Evolutionary conservation across 2,888 invertebrate species (phyloP).

Genomic region (Cephus runcator): DNA sequence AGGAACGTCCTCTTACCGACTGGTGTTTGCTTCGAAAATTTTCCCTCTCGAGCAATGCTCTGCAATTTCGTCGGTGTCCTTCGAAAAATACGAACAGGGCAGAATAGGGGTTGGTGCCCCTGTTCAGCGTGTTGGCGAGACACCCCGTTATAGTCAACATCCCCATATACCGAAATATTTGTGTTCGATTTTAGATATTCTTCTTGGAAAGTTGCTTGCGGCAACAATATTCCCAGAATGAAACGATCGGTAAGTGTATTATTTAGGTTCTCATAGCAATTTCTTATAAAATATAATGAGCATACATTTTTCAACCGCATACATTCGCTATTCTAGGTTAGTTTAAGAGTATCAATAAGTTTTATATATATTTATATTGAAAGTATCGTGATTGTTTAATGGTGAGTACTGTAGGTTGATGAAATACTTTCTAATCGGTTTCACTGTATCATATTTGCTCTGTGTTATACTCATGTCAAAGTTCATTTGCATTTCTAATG

Average conservation of each 20-base stretch:
- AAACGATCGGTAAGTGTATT: not conserved
- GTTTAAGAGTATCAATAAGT: not conserved
- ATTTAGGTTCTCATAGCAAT: not conserved
- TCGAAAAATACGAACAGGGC: not conserved
- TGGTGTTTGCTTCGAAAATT: not conserved
- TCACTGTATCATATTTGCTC: not conserved
- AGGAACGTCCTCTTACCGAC: not conserved
- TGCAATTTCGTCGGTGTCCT: not conserved
- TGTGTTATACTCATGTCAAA: not conserved
- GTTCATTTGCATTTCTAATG: not conserved
- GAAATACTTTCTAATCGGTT: not conserved
- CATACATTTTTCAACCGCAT: not conserved
- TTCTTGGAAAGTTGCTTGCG: not conserved
- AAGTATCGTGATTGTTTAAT: not conserved
- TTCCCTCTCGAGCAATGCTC: not conserved
- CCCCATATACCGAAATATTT: not conserved
- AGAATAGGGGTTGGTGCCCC: constrained; percentile 38
- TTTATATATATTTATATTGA: not conserved
- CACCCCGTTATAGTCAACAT: not conserved
- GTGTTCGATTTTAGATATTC: not conserved
- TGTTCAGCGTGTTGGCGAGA: constrained; percentile 21
- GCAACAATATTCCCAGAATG: not conserved
- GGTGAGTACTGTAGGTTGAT: not conserved
- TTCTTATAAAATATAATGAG: not conserved
- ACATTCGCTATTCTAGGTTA: not conserved